Evolutionary conservation across 2,888 invertebrate genomes (phyloP).

Genomic region (Tenthredo distinguenda): DNA sequence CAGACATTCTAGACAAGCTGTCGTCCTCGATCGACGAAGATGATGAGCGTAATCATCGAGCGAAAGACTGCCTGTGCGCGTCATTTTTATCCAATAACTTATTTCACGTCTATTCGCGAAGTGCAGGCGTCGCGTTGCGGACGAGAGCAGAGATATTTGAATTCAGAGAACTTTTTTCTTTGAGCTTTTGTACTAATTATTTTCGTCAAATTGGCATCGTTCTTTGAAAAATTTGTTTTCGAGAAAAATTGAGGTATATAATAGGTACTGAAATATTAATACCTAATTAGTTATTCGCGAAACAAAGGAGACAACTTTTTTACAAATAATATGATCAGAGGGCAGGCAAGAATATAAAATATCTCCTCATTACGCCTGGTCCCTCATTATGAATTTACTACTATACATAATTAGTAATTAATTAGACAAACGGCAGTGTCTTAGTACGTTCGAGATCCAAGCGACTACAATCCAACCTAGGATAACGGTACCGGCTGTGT

Average conservation of each 20-base stretch:
- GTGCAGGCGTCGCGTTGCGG: neutral
- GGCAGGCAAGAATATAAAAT: neutral
- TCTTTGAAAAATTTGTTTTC: neutral
- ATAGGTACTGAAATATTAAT: neutral
- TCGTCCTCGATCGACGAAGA: conserved; percentile 14
- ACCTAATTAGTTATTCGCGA: neutral
- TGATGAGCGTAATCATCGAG: conserved; percentile 28
- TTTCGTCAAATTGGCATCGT: neutral
- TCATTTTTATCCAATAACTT: conserved; percentile 20
- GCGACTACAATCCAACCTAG: conserved; percentile 72
- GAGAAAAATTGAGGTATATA: neutral
- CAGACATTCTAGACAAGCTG: neutral
- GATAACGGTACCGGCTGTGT: conserved; percentile 68
- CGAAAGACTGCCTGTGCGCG: neutral
- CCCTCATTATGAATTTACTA: neutral
- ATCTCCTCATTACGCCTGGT: neutral
- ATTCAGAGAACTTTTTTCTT: neutral
- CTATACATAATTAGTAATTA: neutral
- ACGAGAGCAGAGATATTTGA: neutral
- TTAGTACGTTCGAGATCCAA: conserved; percentile 69
- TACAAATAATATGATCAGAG: neutral
- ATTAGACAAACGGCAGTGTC: neutral
- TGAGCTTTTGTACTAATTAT: neutral
- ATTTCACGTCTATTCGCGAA: neutral
- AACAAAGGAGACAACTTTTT: neutral